Base-by-base conservation (phyloP, 37 sponge, comb jelly and placozoan species). In the Beroe forskalii region DNA sequence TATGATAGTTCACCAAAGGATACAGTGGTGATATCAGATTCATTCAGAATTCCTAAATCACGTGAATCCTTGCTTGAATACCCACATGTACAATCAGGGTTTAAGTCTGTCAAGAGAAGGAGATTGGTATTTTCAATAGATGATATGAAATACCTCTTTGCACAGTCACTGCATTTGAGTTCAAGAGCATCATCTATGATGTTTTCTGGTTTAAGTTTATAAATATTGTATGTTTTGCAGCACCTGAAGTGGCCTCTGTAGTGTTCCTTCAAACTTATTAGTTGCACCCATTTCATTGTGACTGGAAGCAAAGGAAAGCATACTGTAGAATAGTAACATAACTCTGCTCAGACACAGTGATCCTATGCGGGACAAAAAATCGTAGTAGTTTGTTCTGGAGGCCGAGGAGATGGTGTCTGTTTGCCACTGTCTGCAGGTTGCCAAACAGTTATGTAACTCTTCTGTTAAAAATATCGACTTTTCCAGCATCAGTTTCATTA, bases 1-100 rank as follows among this genome's bases (percentile, higher is more conserved):
- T 80, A 80, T 23, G 86, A 44, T 25, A 25, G 23, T 48, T 41
- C 55, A 22, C 86, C 86, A 43, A 80, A 80, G 27, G 86, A 80
- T 1, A 80, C 86, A 80, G 40, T 43, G 35, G 3, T n/a, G 4
- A 80, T 37, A n/a, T 38, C 19, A 4, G 86, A 42, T 33, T 6
- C 30, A 41, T 80, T 80, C 27, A 35, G 1, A 42, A 37, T 4
- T 43, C 28, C 55, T 6, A 80, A 25, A 25, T 44, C n/a, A 41
- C 42, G 20, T 12, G 37, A 32, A 36, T 33, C 19, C 30, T 20
- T 44, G 4, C 31, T 64, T 30, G 0, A 25, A 25, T 0, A 23
- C 1, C 86, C 35, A 41, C 86, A 80, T 28, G 31, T 44, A 37
- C 86, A 80, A 25, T 80, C 86, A 1, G 86, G 86, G 4, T 4